Percentiles rank a stretch among this genome's conserved stretches.
These are phyloP conservation scores for Eudemis profundana DNA, from an alignment of 2,888 invertebrate species.

Conservation along the genomic window DNA sequence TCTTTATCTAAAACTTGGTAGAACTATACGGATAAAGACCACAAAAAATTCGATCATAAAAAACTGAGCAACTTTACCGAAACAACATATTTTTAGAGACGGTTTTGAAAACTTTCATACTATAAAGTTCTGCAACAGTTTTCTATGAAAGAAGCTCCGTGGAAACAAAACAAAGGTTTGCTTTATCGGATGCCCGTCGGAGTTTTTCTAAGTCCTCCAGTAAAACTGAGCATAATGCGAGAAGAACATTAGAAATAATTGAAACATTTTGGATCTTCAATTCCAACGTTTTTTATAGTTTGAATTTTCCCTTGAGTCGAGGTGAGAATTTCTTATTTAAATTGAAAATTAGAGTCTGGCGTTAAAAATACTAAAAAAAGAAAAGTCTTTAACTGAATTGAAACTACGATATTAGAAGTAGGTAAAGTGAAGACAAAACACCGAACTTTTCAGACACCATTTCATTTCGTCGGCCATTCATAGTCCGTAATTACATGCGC, in stretches of 20 bases:
- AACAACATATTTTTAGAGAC: constrained; percentile 44
- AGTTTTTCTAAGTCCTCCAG: constrained; percentile 20
- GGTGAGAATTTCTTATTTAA: constrained; percentile 30
- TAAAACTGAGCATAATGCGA: constrained; percentile 28
- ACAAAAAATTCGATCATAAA: constrained; percentile 40
- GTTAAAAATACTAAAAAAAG: constrained; percentile 30
- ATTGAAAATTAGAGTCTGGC: constrained; percentile 37
- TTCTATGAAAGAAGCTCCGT: constrained; percentile 29
- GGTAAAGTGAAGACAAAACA: constrained; percentile 54
- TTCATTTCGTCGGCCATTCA: constrained; percentile 63
- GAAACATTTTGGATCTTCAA: constrained; percentile 20
- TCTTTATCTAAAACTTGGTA: constrained; percentile 35
- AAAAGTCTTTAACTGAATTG: constrained; percentile 42
- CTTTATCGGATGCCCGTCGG: constrained; percentile 25
- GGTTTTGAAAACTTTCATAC: constrained; percentile 39
- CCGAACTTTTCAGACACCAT: constrained; percentile 74
- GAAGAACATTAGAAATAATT: constrained; percentile 25
- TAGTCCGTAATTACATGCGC: constrained; percentile 71
- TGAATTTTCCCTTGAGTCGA: constrained; percentile 9
- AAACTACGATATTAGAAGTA: constrained; percentile 46
- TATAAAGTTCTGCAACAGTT: constrained; percentile 35
- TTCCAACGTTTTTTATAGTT: not conserved
- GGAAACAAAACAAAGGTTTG: constrained; percentile 31
- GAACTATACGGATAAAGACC: constrained; percentile 36
- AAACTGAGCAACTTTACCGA: constrained; percentile 35